Evolutionary conservation across 1,140 invertebrate genomes (phyloP).

Genomic region (Psilanteris sp.): DNA sequence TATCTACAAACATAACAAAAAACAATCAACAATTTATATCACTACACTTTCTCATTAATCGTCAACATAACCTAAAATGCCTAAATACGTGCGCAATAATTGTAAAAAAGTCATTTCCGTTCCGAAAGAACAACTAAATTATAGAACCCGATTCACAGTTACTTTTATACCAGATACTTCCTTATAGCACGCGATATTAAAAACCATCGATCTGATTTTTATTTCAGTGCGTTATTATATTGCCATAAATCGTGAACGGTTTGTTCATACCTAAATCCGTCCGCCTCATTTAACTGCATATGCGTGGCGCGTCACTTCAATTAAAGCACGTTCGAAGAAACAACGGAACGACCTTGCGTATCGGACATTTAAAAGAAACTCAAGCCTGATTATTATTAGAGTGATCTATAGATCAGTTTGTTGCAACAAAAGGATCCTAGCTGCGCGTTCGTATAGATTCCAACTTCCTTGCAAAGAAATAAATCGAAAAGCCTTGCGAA

Average conservation of each 20-base stretch:
- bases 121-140: too few relatives aligned
- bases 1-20: too few relatives aligned
- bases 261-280: slow-evolving; percentile 33
- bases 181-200: too few relatives aligned
- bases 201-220: too few relatives aligned
- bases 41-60: too few relatives aligned
- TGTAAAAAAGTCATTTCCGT: too few relatives aligned
- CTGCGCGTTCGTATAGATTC: background rate
- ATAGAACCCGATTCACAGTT: too few relatives aligned
- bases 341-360: slow-evolving; percentile 33
- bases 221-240: too few relatives aligned
- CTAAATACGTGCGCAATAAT: too few relatives aligned
- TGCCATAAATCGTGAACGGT: slow-evolving; percentile 21
- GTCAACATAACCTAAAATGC: too few relatives aligned
- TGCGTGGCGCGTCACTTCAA: slow-evolving; percentile 38
- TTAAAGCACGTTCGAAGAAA: slow-evolving; percentile 40
- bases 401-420: slow-evolving; percentile 28
- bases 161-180: too few relatives aligned
- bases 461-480: slow-evolving; percentile 4
- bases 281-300: slow-evolving; percentile 34
- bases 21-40: too few relatives aligned
- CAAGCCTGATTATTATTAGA: slow-evolving; percentile 30
- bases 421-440: slow-evolving; percentile 3
- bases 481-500: slow-evolving; percentile 3
- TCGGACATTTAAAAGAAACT: slow-evolving; percentile 14